Conservation (phyloP, 2,113 vertebrate species). For the Plecturocebus donacophilus region DNA sequence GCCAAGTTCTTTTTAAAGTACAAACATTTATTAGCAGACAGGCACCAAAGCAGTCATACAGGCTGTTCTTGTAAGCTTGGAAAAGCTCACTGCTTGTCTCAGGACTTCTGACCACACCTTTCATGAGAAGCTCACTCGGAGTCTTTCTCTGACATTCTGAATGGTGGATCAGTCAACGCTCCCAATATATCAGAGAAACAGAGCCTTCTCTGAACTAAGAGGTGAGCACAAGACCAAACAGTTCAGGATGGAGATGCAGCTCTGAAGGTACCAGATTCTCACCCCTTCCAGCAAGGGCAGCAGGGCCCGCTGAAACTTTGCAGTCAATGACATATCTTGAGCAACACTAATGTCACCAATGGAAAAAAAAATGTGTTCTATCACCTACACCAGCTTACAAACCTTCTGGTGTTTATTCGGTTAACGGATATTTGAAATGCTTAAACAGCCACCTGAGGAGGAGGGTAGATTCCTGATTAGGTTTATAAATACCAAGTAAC, state of each 20-base stretch:
- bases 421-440: neutral
- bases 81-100: neutral
- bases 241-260: neutral
- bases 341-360: neutral
- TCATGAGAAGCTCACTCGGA: neutral
- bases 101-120: neutral
- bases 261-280: neutral
- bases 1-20: neutral
- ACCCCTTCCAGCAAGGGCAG: neutral
- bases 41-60: neutral
- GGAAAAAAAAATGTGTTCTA: too few species aligned
- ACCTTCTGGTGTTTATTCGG: neutral
- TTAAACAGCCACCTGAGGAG: neutral
- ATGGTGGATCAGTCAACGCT: neutral
- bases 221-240: neutral
- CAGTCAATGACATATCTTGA: neutral
- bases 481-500: neutral
- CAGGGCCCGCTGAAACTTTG: neutral
- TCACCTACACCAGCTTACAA: neutral
- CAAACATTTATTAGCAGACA: neutral
- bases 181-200: neutral
- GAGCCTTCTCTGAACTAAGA: neutral
- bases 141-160: neutral
- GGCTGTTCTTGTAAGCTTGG: neutral
- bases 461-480: neutral